Percentiles rank a stretch among this genome's conserved stretches.
These are phyloP conservation scores for Thomomys bottae DNA, from an alignment of 2,113 vertebrate genomes.

Conservation along the genomic window DNA sequence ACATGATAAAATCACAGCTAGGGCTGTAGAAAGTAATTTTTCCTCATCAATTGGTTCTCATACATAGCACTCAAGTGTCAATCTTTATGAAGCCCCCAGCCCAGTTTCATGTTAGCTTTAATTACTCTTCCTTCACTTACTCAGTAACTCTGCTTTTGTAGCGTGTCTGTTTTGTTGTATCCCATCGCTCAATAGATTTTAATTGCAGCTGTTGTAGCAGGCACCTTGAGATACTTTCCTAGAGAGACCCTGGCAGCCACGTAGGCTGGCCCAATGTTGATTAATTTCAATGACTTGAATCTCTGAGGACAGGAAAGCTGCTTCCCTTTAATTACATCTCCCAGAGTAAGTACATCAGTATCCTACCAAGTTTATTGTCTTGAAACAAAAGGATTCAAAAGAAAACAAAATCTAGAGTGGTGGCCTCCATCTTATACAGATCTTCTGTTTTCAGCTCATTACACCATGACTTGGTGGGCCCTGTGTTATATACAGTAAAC, in stretches of 20 bases:
- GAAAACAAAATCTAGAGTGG: conserved; percentile 9
- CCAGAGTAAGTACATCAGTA: not conserved
- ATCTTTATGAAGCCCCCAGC: not conserved
- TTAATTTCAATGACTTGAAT: conserved; percentile 71
- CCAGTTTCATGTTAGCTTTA: conserved; percentile 54
- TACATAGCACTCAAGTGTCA: conserved; percentile 34
- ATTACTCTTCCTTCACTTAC: conserved; percentile 52
- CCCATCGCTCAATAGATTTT: conserved; percentile 60
- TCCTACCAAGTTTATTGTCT: conserved; percentile 25
- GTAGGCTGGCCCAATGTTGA: conserved; percentile 62
- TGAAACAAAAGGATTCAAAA: conserved; percentile 68
- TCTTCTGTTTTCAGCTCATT: conserved; percentile 8
- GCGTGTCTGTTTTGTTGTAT: conserved; percentile 52
- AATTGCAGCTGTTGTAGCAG: conserved; percentile 64
- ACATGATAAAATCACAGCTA: conserved; percentile 47
- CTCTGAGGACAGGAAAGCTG: conserved; percentile 17
- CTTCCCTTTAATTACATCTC: conserved; percentile 68
- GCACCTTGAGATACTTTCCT: conserved; percentile 59
- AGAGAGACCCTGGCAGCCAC: conserved; percentile 77
- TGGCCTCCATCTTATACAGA: not conserved
- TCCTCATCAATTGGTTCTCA: not conserved
- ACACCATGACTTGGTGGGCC: not conserved
- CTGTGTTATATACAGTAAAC: conserved; percentile 46
- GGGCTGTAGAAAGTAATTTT: conserved; percentile 52
- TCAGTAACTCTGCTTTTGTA: not conserved